Percentiles rank a stretch among this genome's conserved stretches.
Conservation (phyloP, 2,888 invertebrate species). For the Portevinia maculata region DNA sequence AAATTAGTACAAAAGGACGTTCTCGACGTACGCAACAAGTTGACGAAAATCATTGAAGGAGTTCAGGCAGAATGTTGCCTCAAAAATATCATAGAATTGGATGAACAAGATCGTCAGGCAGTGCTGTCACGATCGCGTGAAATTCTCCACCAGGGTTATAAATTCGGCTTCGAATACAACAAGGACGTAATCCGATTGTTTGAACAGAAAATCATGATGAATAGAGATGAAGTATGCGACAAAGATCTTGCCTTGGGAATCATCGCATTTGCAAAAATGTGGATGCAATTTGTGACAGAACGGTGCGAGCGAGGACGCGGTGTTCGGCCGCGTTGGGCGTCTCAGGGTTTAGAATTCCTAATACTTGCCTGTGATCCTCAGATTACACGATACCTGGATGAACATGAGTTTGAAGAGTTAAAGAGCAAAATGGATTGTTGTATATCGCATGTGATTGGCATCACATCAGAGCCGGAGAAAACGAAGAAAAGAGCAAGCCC, state of each 20-base stretch:
- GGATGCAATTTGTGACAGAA: constrained; percentile 95
- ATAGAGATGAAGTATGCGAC: constrained; percentile 80
- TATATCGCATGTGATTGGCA: constrained; percentile 93
- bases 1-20: constrained; percentile 84
- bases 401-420: constrained; percentile 90
- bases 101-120: constrained; percentile 84
- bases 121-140: constrained; percentile 88
- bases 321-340: constrained; percentile 93
- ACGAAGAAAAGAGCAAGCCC: constrained; percentile 82
- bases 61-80: constrained; percentile 80
- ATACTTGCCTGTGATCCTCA: constrained; percentile 93
- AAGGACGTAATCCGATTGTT: constrained; percentile 85
- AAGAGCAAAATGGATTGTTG: constrained; percentile 92
- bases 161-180: constrained; percentile 92
- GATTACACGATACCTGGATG: constrained; percentile 89
- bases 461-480: constrained; percentile 83
- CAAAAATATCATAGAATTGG: constrained; percentile 79
- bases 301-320: constrained; percentile 93
- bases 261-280: constrained; percentile 89
- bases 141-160: constrained; percentile 93
- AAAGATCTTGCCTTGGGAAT: constrained; percentile 85
- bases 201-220: constrained; percentile 82
- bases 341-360: constrained; percentile 94
- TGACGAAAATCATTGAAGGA: constrained; percentile 82
- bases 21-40: constrained; percentile 81